Evolutionary conservation across 2,797 vertebrate genomes (phyloP).

Genomic region (Picus viridis): DNA sequence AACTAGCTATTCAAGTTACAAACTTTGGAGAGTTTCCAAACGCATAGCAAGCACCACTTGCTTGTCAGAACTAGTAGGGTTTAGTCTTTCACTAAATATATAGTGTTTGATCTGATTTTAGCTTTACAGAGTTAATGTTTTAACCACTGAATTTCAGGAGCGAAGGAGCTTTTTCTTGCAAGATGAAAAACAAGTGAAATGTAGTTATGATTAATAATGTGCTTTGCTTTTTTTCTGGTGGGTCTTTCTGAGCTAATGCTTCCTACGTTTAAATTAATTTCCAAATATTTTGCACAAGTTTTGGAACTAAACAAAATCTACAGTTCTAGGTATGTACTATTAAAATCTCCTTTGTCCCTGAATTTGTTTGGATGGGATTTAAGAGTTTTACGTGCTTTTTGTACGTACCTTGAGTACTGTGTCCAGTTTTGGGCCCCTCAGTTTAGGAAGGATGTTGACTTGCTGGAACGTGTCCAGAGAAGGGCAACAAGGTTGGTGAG

Average conservation of each 20-base stretch:
- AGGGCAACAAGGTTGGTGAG: no score
- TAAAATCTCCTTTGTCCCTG: conserved; percentile 9
- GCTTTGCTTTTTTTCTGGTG: not conserved
- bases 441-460: no score
- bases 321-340: conserved; percentile 32
- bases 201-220: not conserved
- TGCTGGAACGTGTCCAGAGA: no score
- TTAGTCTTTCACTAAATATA: not conserved
- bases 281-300: conserved; percentile 46
- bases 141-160: not conserved
- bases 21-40: conserved; percentile 20
- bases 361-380: conserved; percentile 39
- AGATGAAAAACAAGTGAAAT: not conserved
- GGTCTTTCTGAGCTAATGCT: conserved; percentile 11
- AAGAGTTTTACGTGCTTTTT: not conserved
- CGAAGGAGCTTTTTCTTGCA: not conserved
- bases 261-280: conserved; percentile 54
- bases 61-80: conserved; percentile 15
- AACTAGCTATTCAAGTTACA: not conserved
- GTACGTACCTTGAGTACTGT: no score
- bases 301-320: conserved; percentile 1
- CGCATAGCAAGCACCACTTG: not conserved
- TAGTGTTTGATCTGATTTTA: not conserved
- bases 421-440: no score
- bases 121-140: not conserved